Percentiles rank a stretch among this genome's conserved stretches.
These are phyloP conservation scores for Pegoplata infirma DNA, from an alignment of 2,888 invertebrate genomes.

Conservation along the genomic window DNA sequence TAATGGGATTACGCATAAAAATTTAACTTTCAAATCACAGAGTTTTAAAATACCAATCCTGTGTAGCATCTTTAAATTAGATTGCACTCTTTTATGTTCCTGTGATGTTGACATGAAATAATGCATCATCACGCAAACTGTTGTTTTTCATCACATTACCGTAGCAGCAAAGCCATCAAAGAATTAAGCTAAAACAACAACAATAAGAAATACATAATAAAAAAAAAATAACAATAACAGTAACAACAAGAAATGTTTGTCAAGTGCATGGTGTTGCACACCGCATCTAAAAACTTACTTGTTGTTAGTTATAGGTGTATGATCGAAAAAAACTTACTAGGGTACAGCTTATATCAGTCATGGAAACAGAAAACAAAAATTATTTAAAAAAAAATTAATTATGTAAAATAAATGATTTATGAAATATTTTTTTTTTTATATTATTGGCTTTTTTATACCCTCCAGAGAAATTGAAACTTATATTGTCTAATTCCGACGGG, in stretches of 20 bases:
- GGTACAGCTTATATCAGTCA: background rate
- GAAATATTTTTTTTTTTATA: no score
- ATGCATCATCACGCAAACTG: slow-evolving; percentile 48
- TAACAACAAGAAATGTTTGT: slow-evolving; percentile 36
- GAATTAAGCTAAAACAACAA: slow-evolving; percentile 9
- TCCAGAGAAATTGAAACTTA: no score
- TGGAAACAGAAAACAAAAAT: no score
- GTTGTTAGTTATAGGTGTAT: slow-evolving; percentile 39
- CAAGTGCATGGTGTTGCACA: slow-evolving; percentile 41
- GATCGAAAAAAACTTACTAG: background rate
- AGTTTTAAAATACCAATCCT: no score
- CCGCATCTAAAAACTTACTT: slow-evolving; percentile 25
- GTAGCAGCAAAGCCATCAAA: slow-evolving; percentile 7
- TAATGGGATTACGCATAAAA: no score
- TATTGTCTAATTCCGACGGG: no score
- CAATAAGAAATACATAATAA: slow-evolving; percentile 4
- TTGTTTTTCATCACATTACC: slow-evolving; percentile 35
- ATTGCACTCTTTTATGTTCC: no score
- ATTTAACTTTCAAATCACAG: no score
- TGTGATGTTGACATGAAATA: background rate
- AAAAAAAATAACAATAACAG: slow-evolving; percentile 10
- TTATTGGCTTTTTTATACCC: no score
- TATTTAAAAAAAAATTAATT: no score
- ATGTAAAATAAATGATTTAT: no score
- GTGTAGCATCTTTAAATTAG: no score